Evolutionary conservation across 2,888 invertebrate genomes (phyloP).

Genomic region (Mimas tiliae): DNA sequence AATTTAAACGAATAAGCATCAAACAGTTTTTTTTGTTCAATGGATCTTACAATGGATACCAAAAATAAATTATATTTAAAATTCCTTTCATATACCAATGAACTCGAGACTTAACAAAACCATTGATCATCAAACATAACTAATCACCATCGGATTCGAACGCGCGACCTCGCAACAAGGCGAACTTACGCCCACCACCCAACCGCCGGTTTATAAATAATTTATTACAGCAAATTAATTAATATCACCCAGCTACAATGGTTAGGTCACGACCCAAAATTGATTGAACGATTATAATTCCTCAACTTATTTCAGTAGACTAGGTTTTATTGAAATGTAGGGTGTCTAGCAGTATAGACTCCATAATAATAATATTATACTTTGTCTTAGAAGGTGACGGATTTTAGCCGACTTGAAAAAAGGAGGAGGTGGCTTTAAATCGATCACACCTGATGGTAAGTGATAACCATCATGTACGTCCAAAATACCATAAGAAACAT

Average conservation of each 20-base stretch:
- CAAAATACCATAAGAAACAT: no score
- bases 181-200: conserved; percentile 16
- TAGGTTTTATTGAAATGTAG: background rate
- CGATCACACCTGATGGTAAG: no score
- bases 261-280: conserved; percentile 14
- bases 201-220: conserved; percentile 11
- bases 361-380: no score
- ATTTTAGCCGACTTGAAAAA: no score
- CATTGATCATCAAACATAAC: background rate
- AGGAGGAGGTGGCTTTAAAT: no score
- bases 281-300: conserved; percentile 1
- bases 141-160: conserved; percentile 15
- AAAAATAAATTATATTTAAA: conserved; percentile 11
- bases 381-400: no score
- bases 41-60: no score
- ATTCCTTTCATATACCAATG: background rate
- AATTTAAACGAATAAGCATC: no score
- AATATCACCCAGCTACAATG: conserved; percentile 7
- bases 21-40: no score
- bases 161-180: conserved; percentile 14
- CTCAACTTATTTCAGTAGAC: background rate
- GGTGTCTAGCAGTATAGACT: no score
- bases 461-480: no score
- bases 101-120: background rate
- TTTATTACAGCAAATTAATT: conserved; percentile 16